A percentile compares a stretch with the other conserved stretches of the same genome.
Conservation (phyloP, 2,113 vertebrate species). For the Steatornis caripensis region DNA sequence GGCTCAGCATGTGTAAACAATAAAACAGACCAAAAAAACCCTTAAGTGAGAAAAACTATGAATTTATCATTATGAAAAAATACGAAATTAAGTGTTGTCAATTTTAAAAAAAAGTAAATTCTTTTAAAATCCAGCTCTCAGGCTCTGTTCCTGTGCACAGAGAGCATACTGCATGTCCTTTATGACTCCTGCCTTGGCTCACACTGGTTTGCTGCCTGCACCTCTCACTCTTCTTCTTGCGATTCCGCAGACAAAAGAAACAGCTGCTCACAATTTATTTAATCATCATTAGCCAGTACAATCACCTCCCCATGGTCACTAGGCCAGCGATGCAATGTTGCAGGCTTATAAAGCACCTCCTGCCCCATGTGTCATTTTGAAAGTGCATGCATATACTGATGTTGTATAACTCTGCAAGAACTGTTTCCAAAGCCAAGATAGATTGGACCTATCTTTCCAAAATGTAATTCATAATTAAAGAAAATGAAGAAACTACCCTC, state of each 20-base stretch:
- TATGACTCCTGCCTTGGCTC: background rate
- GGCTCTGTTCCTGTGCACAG: background rate
- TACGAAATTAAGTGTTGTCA: background rate
- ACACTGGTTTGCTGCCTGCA: background rate
- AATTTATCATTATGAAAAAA: too few species aligned
- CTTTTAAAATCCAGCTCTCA: background rate
- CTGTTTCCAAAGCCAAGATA: background rate
- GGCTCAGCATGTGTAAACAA: background rate
- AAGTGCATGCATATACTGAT: fast-evolving
- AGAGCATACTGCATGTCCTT: background rate
- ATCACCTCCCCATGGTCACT: background rate
- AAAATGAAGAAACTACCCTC: background rate
- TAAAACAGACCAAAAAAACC: background rate
- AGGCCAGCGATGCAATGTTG: background rate
- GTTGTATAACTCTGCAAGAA: background rate
- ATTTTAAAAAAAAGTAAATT: background rate
- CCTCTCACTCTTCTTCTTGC: background rate
- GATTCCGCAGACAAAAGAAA: background rate
- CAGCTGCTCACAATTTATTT: slow-evolving; percentile 17
- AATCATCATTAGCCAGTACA: background rate
- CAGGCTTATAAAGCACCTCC: background rate
- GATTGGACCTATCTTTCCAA: background rate
- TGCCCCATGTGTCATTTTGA: fast-evolving
- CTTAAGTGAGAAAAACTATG: background rate
- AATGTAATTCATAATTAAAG: background rate